Conservation (phyloP, 2,797 vertebrate species). For the Pseudopleuronectes americanus region DNA sequence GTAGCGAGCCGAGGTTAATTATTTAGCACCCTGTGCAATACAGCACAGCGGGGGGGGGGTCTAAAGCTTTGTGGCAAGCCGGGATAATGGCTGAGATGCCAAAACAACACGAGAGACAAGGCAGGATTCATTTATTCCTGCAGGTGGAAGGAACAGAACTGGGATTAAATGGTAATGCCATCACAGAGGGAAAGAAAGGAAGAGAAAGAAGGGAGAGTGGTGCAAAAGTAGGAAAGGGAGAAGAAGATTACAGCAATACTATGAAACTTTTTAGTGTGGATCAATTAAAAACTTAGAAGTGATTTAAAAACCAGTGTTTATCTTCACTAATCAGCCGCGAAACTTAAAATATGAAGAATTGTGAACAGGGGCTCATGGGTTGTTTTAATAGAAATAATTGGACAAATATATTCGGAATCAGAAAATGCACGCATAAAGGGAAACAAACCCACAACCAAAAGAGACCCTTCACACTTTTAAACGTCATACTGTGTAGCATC, state of each 20-base stretch:
- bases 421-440: too few species aligned
- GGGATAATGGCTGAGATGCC: conserved; percentile 44
- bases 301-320: too few species aligned
- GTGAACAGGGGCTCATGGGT: too few species aligned
- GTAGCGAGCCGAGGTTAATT: conserved; percentile 55
- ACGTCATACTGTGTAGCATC: not conserved
- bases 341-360: too few species aligned
- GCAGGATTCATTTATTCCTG: conserved; percentile 23
- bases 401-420: too few species aligned
- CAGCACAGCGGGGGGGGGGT: conserved; percentile 10
- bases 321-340: too few species aligned
- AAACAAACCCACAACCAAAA: too few species aligned
- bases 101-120: conserved; percentile 34
- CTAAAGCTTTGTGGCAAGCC: conserved; percentile 18
- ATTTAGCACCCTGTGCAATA: conserved; percentile 50
- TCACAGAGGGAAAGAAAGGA: not conserved
- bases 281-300: too few species aligned
- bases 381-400: too few species aligned
- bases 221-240: too few species aligned
- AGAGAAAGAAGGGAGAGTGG: not conserved
- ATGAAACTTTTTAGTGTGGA: too few species aligned
- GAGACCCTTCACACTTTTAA: not conserved
- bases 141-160: not conserved
- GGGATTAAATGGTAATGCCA: conserved; percentile 25
- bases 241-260: too few species aligned